phyloP scores from a whole-genome alignment of 2,888 invertebrate species.

The Acleris sparsana region DNA sequence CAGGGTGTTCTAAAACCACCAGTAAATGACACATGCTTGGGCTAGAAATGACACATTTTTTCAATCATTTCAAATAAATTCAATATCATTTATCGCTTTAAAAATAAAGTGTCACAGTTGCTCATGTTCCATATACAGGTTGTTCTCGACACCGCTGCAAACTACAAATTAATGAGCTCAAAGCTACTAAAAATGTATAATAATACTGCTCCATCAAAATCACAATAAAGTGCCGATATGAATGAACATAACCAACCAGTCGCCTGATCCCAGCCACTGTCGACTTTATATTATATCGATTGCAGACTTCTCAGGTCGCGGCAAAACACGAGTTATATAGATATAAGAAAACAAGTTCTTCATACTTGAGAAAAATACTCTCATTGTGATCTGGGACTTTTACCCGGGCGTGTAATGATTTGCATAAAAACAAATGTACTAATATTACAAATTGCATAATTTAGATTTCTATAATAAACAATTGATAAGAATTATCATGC shows the following conservation, averaged over 20 bases:
- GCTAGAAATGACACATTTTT: conserved; percentile 2
- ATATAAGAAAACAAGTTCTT: neutral
- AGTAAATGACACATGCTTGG: neutral
- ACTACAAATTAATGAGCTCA: conserved; percentile 40
- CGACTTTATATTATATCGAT: conserved; percentile 14
- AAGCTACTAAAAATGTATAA: conserved; percentile 50
- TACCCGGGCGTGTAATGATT: too few species aligned
- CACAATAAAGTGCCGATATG: conserved; percentile 42
- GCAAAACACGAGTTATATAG: too few species aligned
- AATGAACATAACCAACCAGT: conserved; percentile 36
- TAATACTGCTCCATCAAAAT: conserved; percentile 64
- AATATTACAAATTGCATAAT: too few species aligned
- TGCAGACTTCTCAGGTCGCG: neutral
- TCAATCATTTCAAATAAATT: neutral
- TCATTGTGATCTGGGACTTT: too few species aligned
- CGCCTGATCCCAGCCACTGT: conserved; percentile 26
- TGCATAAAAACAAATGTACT: too few species aligned
- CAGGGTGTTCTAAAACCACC: conserved; percentile 17
- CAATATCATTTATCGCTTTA: neutral
- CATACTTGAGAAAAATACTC: neutral
- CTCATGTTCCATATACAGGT: conserved; percentile 15
- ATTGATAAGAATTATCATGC: too few species aligned
- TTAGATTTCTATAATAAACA: too few species aligned
- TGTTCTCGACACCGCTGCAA: conserved; percentile 24
- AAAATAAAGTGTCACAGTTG: neutral